phyloP scores from a whole-genome alignment of 1,140 invertebrate species.

The Scaptomyza graminum region DNA sequence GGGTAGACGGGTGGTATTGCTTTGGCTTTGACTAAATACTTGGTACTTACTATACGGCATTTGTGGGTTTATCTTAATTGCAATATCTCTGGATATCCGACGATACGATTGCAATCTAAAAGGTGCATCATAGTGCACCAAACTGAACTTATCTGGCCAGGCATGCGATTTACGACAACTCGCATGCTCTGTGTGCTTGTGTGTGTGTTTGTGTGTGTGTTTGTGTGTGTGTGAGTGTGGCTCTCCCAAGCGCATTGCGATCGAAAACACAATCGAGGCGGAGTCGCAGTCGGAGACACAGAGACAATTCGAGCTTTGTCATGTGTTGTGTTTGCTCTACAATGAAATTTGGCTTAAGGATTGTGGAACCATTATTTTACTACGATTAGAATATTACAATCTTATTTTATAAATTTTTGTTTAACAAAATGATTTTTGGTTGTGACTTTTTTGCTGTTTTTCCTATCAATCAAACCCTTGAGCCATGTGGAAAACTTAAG shows the following conservation, averaged over 20 bases:
- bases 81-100: constrained; percentile 71
- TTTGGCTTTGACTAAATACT: constrained; percentile 37
- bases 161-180: constrained; percentile 37
- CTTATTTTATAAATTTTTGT: too few species aligned
- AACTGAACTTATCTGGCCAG: constrained; percentile 55
- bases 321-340: constrained; percentile 42
- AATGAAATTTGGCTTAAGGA: background rate
- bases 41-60: constrained; percentile 25
- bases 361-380: background rate
- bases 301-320: constrained; percentile 48
- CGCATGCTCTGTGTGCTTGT: constrained; percentile 1
- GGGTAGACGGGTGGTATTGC: too few species aligned
- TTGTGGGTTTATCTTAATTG: constrained; percentile 73
- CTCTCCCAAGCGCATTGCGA: constrained; percentile 44
- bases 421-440: too few species aligned
- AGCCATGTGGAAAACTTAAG: too few species aligned
- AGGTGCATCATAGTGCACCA: constrained; percentile 61
- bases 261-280: constrained; percentile 37
- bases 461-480: too few species aligned
- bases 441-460: too few species aligned
- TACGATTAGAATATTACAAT: too few species aligned
- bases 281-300: constrained; percentile 29
- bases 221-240: constrained; percentile 11
- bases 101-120: constrained; percentile 66
- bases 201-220: constrained; percentile 5